Evolutionary conservation across 2,888 invertebrate genomes (phyloP).

Genomic region (Patella pellucida): DNA sequence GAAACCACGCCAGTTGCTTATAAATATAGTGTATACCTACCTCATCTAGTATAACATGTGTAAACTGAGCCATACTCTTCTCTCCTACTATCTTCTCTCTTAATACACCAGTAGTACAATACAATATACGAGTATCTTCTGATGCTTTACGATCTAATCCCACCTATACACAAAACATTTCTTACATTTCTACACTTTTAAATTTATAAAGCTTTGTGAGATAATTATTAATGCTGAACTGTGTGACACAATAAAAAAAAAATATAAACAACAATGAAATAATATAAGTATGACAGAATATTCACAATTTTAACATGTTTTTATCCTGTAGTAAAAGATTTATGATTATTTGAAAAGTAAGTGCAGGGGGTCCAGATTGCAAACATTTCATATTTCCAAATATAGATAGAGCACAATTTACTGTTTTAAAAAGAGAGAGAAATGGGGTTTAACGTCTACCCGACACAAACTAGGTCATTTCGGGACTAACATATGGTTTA

Average conservation of each 20-base stretch:
- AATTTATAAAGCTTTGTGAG: not conserved
- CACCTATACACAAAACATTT: constrained; percentile 48
- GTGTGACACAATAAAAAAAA: not conserved
- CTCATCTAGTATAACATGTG: constrained; percentile 93
- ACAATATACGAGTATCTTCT: constrained; percentile 83
- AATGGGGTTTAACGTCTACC: too few relatives aligned
- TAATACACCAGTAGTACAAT: constrained; percentile 90
- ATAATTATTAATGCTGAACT: not conserved
- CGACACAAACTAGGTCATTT: too few relatives aligned
- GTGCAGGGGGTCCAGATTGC: too few relatives aligned
- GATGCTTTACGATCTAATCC: constrained; percentile 72
- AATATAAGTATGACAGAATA: too few relatives aligned
- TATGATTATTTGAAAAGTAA: too few relatives aligned
- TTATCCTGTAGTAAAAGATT: too few relatives aligned
- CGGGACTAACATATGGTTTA: too few relatives aligned
- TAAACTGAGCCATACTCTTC: constrained; percentile 83
- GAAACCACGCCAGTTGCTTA: too few relatives aligned
- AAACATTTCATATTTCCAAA: too few relatives aligned
- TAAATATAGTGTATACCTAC: constrained; percentile 51
- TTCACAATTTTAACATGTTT: too few relatives aligned
- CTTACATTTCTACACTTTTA: not conserved
- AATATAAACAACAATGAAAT: not conserved
- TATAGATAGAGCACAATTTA: not conserved
- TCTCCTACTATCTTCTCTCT: constrained; percentile 82
- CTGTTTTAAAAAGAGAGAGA: too few relatives aligned